Base-by-base conservation (phyloP, 2,888 invertebrate species). In the Phorcus lineatus region DNA sequence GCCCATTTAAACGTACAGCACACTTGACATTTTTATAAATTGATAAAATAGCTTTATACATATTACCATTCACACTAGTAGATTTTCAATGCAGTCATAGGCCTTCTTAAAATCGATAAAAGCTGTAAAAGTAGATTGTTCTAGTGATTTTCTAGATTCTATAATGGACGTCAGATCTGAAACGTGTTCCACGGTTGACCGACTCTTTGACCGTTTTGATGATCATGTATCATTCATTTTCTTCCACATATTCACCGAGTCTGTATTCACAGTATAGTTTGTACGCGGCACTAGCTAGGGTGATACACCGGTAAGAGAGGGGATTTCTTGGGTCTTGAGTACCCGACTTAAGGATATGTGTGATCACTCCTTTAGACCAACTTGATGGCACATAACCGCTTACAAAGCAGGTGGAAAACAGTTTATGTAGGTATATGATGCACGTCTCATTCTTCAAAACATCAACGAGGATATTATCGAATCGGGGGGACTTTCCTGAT, bases 241-340 rank as follows among this genome's bases (percentile, higher is more conserved):
- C 28, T 13, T 2, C 66, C 66, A 66, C 17, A 28, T 28, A 13
- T 28, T 17, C 0, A 66, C 9, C 40, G n/a, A 22, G n/a, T 53
- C 24, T 6, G 11, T 75, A 4, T 22, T 16, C 4, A 11, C 75
- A 75, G 7, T 75, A 53, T 22, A 75, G 3, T 22, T 47, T 75
- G 16, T 75, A 75, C 4, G 9, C 6, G 16, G 67, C 36, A 24
- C 13, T 9, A 0, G 67, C n/a, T 7, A 31, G 28, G 16, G 75
- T 75, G 6, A 75, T 47, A 19, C 75, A n/a, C 19, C 75, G 11
- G 28, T 75, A 75, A n/a, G 24, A 17, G 3, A 53, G 11, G 16
- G 75, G 75, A 22, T 75, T 52, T 24, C 52, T 52, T 53, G 52
- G 52, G 47, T 74, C 74, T 36, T 28, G n/a, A n/a, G 24, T 70